phyloP scores from a whole-genome alignment of 1,140 invertebrate species.

The Belonocnema kinseyi region DNA sequence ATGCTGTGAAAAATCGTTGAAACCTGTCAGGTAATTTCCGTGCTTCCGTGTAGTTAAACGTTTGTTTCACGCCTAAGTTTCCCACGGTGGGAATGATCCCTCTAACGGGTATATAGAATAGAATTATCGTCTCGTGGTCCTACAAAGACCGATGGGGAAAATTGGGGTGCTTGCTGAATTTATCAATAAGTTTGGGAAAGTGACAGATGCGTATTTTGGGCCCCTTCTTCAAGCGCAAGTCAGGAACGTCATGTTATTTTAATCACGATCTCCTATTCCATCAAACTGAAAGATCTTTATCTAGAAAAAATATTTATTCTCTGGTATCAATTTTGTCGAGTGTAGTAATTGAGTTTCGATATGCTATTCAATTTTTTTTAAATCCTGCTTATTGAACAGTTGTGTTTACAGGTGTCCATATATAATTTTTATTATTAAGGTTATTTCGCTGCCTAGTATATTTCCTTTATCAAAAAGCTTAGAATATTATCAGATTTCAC shows the following conservation, averaged over 20 bases:
- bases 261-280: not conserved
- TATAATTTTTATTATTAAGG: too few species aligned
- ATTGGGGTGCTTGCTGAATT: conserved; percentile 32
- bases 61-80: conserved; percentile 18
- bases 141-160: conserved; percentile 18
- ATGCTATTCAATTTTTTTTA: too few species aligned
- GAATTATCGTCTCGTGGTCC: conserved; percentile 31
- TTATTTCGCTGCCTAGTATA: too few species aligned
- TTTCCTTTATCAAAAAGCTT: too few species aligned
- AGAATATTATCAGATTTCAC: too few species aligned
- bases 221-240: not conserved
- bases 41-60: conserved; percentile 18
- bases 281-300: conserved; percentile 7
- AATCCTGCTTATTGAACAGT: too few species aligned
- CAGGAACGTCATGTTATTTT: not conserved
- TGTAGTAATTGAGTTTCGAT: too few species aligned
- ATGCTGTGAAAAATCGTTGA: not conserved
- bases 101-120: not conserved
- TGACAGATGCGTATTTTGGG: conserved; percentile 36
- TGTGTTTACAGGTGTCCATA: too few species aligned
- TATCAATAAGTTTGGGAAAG: conserved; percentile 44
- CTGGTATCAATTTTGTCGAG: too few species aligned
- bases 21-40: not conserved
- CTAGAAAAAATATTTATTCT: not conserved
- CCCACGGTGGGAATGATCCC: conserved; percentile 19